These are phyloP conservation scores for Cotesia glomerata DNA, from an alignment of 1,140 invertebrate genomes.

Conservation along the genomic window DNA sequence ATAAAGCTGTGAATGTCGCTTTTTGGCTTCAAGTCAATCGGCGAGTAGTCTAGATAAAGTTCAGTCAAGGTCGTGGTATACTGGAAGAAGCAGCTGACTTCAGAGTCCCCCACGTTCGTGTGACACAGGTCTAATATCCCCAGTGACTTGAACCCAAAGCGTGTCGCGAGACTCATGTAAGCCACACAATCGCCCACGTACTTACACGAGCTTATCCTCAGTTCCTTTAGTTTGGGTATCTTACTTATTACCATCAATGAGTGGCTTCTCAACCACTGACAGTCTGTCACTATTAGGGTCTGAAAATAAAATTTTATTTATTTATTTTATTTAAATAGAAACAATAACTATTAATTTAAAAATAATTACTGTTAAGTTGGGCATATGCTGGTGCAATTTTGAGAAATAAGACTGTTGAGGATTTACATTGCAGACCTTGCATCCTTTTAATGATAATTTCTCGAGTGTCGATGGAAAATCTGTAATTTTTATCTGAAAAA, in stretches of 20 bases:
- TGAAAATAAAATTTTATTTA: constrained; percentile 46
- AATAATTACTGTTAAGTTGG: constrained; percentile 64
- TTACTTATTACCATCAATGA: constrained; percentile 75
- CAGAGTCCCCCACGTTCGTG: constrained; percentile 72
- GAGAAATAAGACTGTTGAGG: constrained; percentile 66
- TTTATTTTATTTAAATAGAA: constrained; percentile 14
- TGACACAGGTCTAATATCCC: constrained; percentile 72
- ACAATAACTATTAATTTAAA: constrained; percentile 14
- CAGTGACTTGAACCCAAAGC: constrained; percentile 73
- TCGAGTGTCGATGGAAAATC: constrained; percentile 67
- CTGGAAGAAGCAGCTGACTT: constrained; percentile 70
- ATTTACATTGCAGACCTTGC: constrained; percentile 61
- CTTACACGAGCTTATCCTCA: constrained; percentile 69
- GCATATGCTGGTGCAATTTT: constrained; percentile 66
- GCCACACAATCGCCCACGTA: constrained; percentile 74
- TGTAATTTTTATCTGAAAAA: constrained; percentile 60
- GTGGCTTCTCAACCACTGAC: constrained; percentile 75
- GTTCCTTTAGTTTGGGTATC: constrained; percentile 65
- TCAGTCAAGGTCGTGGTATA: constrained; percentile 67
- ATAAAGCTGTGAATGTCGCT: constrained; percentile 32
- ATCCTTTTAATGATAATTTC: constrained; percentile 65
- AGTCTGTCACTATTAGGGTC: constrained; percentile 71
- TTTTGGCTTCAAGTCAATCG: constrained; percentile 36
- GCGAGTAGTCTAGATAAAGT: constrained; percentile 67
- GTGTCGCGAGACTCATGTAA: constrained; percentile 74